Percentiles rank a stretch among this genome's conserved stretches.
These are phyloP conservation scores for Lophius americanus DNA, from an alignment of 2,797 vertebrate genomes.

Conservation along the genomic window DNA sequence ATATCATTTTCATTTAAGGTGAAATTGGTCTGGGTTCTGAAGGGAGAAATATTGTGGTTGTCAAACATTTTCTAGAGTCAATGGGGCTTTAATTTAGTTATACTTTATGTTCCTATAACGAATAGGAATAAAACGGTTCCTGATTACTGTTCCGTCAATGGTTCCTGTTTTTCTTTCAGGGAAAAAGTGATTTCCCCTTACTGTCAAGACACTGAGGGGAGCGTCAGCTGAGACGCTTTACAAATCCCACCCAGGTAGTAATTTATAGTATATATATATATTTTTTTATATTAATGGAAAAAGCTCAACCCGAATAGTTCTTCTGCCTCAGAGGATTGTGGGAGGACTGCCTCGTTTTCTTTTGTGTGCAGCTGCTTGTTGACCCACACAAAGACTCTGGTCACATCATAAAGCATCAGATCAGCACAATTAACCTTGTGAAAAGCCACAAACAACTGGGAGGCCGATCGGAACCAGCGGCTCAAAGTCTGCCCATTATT, in stretches of 20 bases:
- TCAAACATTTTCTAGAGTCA: too few species aligned
- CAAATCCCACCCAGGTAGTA: background rate
- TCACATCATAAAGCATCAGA: background rate
- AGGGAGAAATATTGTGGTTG: too few species aligned
- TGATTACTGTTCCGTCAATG: too few species aligned
- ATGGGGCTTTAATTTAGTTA: too few species aligned
- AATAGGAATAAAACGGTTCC: too few species aligned
- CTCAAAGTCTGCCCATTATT: background rate
- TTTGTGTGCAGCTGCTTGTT: too few species aligned
- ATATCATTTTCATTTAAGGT: too few species aligned
- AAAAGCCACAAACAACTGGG: background rate
- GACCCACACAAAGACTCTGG: background rate
- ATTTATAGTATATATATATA: too few species aligned
- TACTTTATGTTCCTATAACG: too few species aligned
- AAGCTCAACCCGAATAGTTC: background rate
- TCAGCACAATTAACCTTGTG: background rate
- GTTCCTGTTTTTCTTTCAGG: slow-evolving; percentile 27
- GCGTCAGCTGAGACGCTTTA: background rate
- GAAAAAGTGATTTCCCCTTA: background rate
- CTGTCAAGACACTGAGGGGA: slow-evolving; percentile 8
- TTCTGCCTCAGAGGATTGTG: background rate
- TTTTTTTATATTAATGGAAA: background rate
- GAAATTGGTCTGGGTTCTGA: too few species aligned
- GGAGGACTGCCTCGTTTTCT: background rate
- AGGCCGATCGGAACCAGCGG: background rate